Evolutionary conservation across 2,797 vertebrate genomes (phyloP).

Genomic region (Clarias platycephalus): DNA sequence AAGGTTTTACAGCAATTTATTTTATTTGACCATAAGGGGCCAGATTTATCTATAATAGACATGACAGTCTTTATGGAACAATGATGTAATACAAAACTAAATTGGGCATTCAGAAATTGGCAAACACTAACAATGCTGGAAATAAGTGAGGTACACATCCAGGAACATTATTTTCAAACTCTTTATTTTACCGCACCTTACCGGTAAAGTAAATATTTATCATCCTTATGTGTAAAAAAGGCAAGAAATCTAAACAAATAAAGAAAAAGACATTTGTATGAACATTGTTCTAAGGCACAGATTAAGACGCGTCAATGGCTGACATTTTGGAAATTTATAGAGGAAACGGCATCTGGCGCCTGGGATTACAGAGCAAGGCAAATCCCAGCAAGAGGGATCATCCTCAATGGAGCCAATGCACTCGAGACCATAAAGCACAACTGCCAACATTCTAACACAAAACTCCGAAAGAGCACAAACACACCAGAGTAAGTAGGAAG

Average conservation of each 20-base stretch:
- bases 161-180: constrained; percentile 20
- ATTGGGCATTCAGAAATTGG: constrained; percentile 27
- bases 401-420: constrained; percentile 42
- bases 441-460: constrained; percentile 24
- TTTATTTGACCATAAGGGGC: constrained; percentile 35
- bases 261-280: not conserved
- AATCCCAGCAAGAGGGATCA: constrained; percentile 42
- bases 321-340: constrained; percentile 42
- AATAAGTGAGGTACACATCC: constrained; percentile 25
- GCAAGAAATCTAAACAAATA: not conserved
- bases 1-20: constrained; percentile 36
- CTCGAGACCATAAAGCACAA: constrained; percentile 49
- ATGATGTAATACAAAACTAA: constrained; percentile 45
- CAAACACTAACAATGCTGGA: constrained; percentile 36
- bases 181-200: constrained; percentile 2
- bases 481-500: constrained; percentile 56
- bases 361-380: constrained; percentile 42
- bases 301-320: constrained; percentile 23
- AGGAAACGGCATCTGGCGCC: constrained; percentile 40
- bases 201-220: constrained; percentile 15
- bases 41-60: constrained; percentile 23
- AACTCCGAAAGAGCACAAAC: constrained; percentile 12
- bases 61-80: constrained; percentile 38
- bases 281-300: constrained; percentile 10
- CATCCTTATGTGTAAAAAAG: not conserved